phyloP scores from a whole-genome alignment of 2,797 vertebrate species.

The Myripristis jacobus region DNA sequence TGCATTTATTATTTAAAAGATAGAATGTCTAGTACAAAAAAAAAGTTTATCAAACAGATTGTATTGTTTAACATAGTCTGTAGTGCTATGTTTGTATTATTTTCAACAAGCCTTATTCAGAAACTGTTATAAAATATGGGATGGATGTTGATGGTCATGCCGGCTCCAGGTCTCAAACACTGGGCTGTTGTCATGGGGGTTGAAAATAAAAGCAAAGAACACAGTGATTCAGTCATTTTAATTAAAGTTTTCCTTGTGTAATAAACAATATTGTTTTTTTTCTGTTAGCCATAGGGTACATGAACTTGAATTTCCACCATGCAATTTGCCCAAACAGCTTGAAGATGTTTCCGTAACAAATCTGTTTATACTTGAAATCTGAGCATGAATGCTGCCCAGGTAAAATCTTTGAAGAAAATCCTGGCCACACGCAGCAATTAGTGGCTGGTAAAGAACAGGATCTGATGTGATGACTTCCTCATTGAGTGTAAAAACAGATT shows the following conservation, averaged over 20 bases:
- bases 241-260: constrained; percentile 8
- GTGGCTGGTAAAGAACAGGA: too few species aligned
- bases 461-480: too few species aligned
- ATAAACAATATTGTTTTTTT: neutral
- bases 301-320: neutral
- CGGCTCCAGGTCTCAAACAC: constrained; percentile 27
- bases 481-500: too few species aligned
- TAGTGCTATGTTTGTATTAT: constrained; percentile 29
- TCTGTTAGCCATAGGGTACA: neutral
- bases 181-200: constrained; percentile 34
- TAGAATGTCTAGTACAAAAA: constrained; percentile 18
- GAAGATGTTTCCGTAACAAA: neutral
- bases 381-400: too few species aligned
- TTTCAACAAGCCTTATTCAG: constrained; percentile 66
- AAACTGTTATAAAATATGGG: constrained; percentile 35
- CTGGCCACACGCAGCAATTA: too few species aligned
- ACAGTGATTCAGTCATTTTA: neutral
- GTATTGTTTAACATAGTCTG: constrained; percentile 34
- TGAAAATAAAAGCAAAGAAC: constrained; percentile 69
- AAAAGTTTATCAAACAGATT: constrained; percentile 31
- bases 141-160: constrained; percentile 26
- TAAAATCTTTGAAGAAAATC: too few species aligned
- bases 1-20: neutral
- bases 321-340: neutral
- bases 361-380: neutral